These are phyloP conservation scores for Pachydiplax longipennis DNA, from an alignment of 2,888 invertebrate species.

Conservation along the genomic window DNA sequence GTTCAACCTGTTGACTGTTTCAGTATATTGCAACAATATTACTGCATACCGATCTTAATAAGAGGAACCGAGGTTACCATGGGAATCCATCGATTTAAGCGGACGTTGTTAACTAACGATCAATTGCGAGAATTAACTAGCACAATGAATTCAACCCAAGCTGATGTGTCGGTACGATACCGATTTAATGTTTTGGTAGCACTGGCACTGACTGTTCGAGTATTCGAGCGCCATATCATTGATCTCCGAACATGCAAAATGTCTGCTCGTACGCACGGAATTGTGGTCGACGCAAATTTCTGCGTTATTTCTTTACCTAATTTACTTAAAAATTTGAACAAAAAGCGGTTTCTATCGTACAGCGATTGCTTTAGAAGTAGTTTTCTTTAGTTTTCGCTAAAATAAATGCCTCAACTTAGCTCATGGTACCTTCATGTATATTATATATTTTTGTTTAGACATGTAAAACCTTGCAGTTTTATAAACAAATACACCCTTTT, in stretches of 20 bases:
- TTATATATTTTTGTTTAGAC: too few species aligned
- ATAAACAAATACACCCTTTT: too few species aligned
- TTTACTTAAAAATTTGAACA: too few species aligned
- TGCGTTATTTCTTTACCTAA: too few species aligned
- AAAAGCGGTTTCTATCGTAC: too few species aligned
- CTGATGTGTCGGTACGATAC: neutral
- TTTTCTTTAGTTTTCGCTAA: too few species aligned
- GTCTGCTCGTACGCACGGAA: neutral
- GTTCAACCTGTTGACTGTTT: constrained; percentile 36
- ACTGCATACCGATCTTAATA: neutral
- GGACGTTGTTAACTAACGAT: neutral
- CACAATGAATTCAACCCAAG: neutral
- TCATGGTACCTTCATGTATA: too few species aligned
- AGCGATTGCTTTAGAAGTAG: too few species aligned
- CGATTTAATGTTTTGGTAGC: neutral
- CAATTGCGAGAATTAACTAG: neutral
- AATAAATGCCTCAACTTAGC: too few species aligned
- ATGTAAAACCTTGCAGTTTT: too few species aligned
- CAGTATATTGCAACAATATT: neutral
- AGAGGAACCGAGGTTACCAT: neutral
- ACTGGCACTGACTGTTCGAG: neutral
- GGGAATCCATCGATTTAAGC: neutral
- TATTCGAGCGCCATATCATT: constrained; percentile 37
- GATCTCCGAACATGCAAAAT: constrained; percentile 6
- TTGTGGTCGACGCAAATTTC: neutral